Base-by-base conservation (phyloP, 1,140 invertebrate genomes). In the Drosophila lini region DNA sequence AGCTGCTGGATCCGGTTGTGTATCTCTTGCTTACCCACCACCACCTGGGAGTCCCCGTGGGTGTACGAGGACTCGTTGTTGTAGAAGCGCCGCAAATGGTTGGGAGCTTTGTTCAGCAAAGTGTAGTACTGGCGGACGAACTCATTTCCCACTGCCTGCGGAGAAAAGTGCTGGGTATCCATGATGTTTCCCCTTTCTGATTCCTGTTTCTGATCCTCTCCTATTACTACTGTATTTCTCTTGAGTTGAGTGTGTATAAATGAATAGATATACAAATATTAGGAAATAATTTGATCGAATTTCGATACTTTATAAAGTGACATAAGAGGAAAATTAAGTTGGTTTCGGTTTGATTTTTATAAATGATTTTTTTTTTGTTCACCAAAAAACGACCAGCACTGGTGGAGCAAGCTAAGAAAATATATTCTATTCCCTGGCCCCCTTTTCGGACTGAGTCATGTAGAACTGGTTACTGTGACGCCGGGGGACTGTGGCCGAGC, bases 51-150 rank as follows among this genome's bases (percentile, higher is more conserved):
- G 91, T 98, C 97, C 48, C 98, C 98, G 94, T 99, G 98, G 64
- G 99, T 96, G 93, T 99, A 99, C 53, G 97, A 97, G 40, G 98
- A 99, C 92, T 97, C 95, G 86, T 97, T 96, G 93, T 97, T 98
- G 93, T 99, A 99, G 93, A 99, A 99, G 96, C 97, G 96, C 92
- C 98, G 97, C 69, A 98, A 94, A 93, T 98, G 96, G 71, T 95
- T 94, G 16, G 97, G 97, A 73, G 97, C 96, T 93, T 97, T 96
- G 93, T 98, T 98, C 67, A 98, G 94, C 91, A 98, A 94, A 60
- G 98, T 99, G 93, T 99, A 99, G 93, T 99, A 99, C 44, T 45
- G 22, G 44, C 19, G 44, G 13, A 45, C 44, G 25, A 45, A 45
- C 11, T 45, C 44, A 11, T 5, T 3, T 3, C 44, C 44, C 44